Base-by-base conservation (phyloP, 2,113 vertebrate genomes). In the Cinclus cinclus region DNA sequence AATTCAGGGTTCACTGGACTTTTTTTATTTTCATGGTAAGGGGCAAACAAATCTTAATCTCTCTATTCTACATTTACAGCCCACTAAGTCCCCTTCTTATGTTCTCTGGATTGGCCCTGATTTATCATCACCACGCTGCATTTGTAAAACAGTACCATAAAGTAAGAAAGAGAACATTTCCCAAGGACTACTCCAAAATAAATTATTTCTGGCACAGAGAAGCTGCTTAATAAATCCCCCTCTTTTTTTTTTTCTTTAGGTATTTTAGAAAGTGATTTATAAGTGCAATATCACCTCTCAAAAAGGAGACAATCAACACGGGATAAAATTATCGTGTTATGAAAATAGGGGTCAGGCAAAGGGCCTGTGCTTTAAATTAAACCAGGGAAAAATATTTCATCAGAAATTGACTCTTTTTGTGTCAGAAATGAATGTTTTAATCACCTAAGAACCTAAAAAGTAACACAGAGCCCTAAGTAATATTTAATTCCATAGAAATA, bases 261-360 rank as follows among this genome's bases (percentile, higher is more conserved):
- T 98, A 97, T 98, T 98, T 98, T 98, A 98, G 96, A 96, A 97
- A 97, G 94, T 98, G 98, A 98, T 98, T 98, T 98, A 98, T 98
- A 98, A 95, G 96, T 96, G 97, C 95, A 98, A 98, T 98, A 97
- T 97, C 97, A 96, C 96, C 86, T 93, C 96, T 97, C 96, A 97
- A 98, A 97, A 98, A 98, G 96, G 97, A 98, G 98, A 97, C 97
- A 98, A 98, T 98, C 98, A 98, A 98, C 97, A 96, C 33, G 76
- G 96, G 97, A 97, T 97, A 96, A 98, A 98, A 98, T 98, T 97
- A 98, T 96, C 86, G 22, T 97, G 97, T 97, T 98, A 98, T 97
- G 98, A 98, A 98, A 98, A 98, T 97, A 98, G 97, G 97, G 98
- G 98, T 98, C 98, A 98, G 96, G 96, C 74, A 87, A 95, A 97